Conservation (phyloP, 2,113 vertebrate species). For the Osmerus eperlanus region DNA sequence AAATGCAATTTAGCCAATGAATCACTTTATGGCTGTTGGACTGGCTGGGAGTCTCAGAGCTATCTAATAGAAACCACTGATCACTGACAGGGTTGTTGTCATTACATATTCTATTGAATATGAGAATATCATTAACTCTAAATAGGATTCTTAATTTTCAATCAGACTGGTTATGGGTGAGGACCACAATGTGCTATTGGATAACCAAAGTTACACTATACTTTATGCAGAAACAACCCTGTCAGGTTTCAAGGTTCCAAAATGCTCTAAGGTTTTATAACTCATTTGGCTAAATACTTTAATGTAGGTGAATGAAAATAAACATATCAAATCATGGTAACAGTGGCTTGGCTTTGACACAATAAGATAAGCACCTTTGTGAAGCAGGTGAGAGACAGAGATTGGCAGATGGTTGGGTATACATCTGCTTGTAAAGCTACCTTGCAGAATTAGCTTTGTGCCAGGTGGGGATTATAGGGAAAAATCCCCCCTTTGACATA, state of each 20-base stretch:
- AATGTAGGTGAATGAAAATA: background rate
- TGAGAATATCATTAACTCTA: conserved; percentile 42
- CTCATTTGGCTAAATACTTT: background rate
- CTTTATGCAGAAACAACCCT: too few species aligned
- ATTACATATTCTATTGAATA: conserved; percentile 53
- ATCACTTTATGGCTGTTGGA: conserved; percentile 76
- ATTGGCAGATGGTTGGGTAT: conserved; percentile 40
- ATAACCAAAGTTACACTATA: too few species aligned
- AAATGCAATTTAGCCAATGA: conserved; percentile 71
- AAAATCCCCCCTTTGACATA: conserved; percentile 66
- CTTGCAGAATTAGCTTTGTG: conserved; percentile 60
- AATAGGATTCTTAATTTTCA: conserved; percentile 25
- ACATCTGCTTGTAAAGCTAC: conserved; percentile 51
- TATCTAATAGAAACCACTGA: conserved; percentile 61
- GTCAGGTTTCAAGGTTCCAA: too few species aligned
- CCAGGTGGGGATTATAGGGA: conserved; percentile 67
- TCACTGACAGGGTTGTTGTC: conserved; percentile 56
- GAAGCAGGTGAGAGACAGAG: conserved; percentile 53
- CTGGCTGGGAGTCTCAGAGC: conserved; percentile 56
- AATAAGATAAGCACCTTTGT: conserved; percentile 70
- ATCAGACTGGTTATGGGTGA: background rate
- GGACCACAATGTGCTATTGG: too few species aligned
- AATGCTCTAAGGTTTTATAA: too few species aligned
- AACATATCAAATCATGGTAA: background rate
- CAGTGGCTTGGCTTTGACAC: conserved; percentile 35